These are phyloP conservation scores for Setophaga kirtlandii DNA, from an alignment of 2,113 vertebrate genomes.

Conservation along the genomic window DNA sequence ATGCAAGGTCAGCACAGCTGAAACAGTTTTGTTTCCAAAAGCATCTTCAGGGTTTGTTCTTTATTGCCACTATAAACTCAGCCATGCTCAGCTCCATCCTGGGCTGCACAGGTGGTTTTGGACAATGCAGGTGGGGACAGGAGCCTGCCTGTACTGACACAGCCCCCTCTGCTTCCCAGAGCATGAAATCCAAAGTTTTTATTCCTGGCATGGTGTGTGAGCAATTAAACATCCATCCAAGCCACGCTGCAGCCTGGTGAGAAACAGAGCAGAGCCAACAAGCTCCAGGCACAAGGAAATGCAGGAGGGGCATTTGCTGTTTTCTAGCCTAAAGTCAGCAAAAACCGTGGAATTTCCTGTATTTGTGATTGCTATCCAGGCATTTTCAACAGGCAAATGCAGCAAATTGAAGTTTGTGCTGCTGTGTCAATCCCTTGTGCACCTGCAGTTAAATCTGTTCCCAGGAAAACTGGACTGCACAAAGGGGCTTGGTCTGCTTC, in stretches of 20 bases:
- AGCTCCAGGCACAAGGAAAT: not conserved
- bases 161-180: not conserved
- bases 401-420: not conserved
- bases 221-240: not conserved
- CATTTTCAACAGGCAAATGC: not conserved
- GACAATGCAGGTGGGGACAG: not conserved
- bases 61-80: constrained; percentile 36
- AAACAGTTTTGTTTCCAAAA: constrained; percentile 45
- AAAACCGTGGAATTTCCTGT: accelerated
- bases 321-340: not conserved
- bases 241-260: not conserved
- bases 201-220: not conserved
- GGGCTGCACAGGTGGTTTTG: not conserved
- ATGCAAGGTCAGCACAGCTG: not conserved
- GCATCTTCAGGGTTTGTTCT: not conserved
- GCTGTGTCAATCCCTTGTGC: not conserved
- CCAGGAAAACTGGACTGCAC: not conserved
- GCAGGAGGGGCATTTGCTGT: not conserved
- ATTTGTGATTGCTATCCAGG: not conserved
- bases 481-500: not conserved
- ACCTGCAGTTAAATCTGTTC: not conserved
- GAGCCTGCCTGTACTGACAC: not conserved
- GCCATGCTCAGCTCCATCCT: not conserved
- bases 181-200: not conserved
- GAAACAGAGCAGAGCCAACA: not conserved